Evolutionary conservation across 1,140 invertebrate genomes (phyloP), one percentile per base, ranked within the genome.

Genomic region (Drosophila funebris): DNA sequence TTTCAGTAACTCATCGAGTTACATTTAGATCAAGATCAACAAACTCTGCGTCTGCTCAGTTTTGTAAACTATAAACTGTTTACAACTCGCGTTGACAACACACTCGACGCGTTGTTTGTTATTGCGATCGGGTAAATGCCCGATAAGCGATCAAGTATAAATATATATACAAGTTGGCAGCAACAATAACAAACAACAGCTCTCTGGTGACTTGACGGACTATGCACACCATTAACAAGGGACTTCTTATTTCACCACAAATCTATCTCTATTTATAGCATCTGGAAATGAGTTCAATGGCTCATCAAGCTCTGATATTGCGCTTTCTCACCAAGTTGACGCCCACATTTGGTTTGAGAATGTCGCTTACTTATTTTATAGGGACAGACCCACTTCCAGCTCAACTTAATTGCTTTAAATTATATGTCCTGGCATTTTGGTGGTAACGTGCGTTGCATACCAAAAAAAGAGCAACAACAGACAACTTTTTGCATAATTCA

Each of bases 401-500:
- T 22, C 18, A 18, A 18, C 31, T 52, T 78, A 83, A 83, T 83
- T 78, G 67, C 48, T 31, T 43, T 20, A 75, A 75, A 83, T 78
- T 76, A 78, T 66, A 44, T 54, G 14, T 46, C 53, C 68, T 33
- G 61, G n/a, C 41, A 57, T 22, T 72, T 41, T 61, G 48, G 27
- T 13, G 46, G 46, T 14, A 52, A 83, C 79, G 79, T 82, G 78
- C 36, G 16, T 9, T 0, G 69, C 78, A 81, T 82, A 39, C 36
- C 9, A 20, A 27, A 58, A 56, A 14, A 33, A 44, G n/a, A n/a
- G n/a, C n/a, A n/a, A n/a, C n/a, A n/a, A 46, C 54, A 27, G 41
- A 41, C 41, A 52, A 39, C 58, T 46, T 66, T 68, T 78, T 83
- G 78, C 79, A 83, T 83, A 83, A 83, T 66, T 83, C 66, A 78